Conservation (phyloP, 2,113 vertebrate species). For the Hyla sarda region DNA sequence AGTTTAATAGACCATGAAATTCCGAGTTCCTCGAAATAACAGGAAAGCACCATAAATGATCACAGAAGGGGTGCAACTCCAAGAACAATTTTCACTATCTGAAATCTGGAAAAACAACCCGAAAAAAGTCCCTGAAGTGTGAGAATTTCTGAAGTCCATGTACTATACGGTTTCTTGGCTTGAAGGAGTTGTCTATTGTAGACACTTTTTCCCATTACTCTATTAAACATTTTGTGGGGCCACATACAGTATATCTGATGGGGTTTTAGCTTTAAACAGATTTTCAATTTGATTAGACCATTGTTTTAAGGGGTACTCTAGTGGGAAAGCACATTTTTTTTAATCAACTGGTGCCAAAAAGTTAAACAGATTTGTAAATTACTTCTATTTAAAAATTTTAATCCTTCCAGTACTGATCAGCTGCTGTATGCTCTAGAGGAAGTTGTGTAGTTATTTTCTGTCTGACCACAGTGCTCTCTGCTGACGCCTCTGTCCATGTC, state of each 20-base stretch:
- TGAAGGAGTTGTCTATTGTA: background rate
- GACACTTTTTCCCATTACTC: background rate
- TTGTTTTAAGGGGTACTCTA: no score
- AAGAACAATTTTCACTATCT: background rate
- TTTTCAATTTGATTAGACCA: background rate
- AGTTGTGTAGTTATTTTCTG: no score
- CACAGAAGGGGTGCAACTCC: background rate
- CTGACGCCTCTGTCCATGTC: no score
- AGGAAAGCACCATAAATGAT: background rate
- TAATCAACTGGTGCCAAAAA: no score
- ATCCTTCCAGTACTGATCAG: no score
- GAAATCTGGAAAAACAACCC: background rate
- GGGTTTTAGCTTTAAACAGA: background rate
- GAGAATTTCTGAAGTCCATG: background rate
- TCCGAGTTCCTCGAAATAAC: background rate
- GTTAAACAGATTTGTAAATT: no score
- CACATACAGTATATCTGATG: no score
- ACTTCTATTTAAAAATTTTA: no score
- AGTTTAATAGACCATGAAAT: constrained; percentile 21
- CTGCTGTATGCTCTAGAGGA: no score
- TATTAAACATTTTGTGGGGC: background rate
- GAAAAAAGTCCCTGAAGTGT: background rate
- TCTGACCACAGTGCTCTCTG: no score
- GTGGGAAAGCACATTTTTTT: no score
- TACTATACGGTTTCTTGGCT: background rate